Evolutionary conservation across 2,888 invertebrate genomes (phyloP), one percentile per base, ranked within the genome.

Genomic region (Lasioglossum zephyrum): DNA sequence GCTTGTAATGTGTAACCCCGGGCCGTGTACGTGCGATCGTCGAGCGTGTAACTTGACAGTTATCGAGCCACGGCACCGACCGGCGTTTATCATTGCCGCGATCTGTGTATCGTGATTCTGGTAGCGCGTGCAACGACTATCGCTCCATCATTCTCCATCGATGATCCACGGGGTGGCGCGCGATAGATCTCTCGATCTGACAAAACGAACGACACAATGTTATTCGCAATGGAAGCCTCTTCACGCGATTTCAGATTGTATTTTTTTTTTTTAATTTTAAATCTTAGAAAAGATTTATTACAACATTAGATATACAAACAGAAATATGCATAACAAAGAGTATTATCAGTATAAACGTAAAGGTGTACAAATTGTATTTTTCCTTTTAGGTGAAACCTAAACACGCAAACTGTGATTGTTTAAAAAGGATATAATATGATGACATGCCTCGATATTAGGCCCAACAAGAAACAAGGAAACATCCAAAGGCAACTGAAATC

Each of bases 51-150:
- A 73, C 82, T 76, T 49, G 72, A 81, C 82, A 44, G 36, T 86
- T 79, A 79, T 79, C 85, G 76, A 82, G 41, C 81, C 41, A 57
- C 57, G 31, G 41, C 63, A 79, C 39, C 22, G 39, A 74, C 70
- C 73, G 41, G 44, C 26, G 31, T 73, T 86, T 81, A 86, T 86
- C 85, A n/a, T 36, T 18, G n/a, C 2, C 31, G 26, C 57, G 53
- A 79, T 85, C 81, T 41, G n/a, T 69, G 41, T 79, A 85, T 86
- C 86, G 84, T 73, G 85, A 81, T 79, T 85, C 81, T 31, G 31
- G 84, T 57, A 44, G 66, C 75, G 69, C 72, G 75, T 53, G 57
- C 36, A 53, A 13, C 66, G 77, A 47, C 73, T 49, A 73, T 79
- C 86, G 63, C 49, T 73, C 73, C 36, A 36, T 73, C 73, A 73